Base-by-base conservation (phyloP, 2,888 invertebrate genomes). In the Melanostoma mellinum region DNA sequence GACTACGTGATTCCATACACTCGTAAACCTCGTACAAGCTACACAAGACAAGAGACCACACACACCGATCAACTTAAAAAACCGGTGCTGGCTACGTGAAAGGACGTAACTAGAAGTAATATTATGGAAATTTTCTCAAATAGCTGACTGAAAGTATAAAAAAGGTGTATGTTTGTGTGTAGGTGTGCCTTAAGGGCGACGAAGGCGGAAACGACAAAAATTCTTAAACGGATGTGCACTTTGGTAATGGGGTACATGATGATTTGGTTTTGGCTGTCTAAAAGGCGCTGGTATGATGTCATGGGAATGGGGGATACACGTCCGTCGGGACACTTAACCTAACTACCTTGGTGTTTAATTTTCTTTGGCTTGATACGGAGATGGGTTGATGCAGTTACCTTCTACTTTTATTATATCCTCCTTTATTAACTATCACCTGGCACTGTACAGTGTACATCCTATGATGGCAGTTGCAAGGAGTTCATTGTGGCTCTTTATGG, bases 201-300 rank as follows among this genome's bases (percentile, higher is more conserved):
- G 35, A 42, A 20, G 67, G 56, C 33, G 48, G 46, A 48, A 56
- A 69, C 50, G 71, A 76, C 71, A 77, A 60, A 71, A 79, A 73
- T 69, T 60, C 78, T 67, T 78, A 71, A 84, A 79, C 79, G 79
- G 75, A 78, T 84, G 84, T 84, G 84, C 84, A 84, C 74, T 78
- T 84, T 56, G 48, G 74, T 71, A 20, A 20, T 20, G 20, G 20
- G 65, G 32, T 84, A 74, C 84, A 79, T 79, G 84, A 79, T 72
- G 79, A 84, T 79, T 84, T 71, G 79, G 46, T 73, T 73, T 63
- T 52, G 53, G 52, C 42, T 67, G 53, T 67, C 53, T 38, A 33
- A 68, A 63, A 60, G 50, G 20, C 35, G 38, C 30, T 20, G 20
- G 52, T 58, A 50, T 52, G 5, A 50, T 20, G 46, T 35, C 46